phyloP scores from a whole-genome alignment of 1,140 invertebrate genomes.

The Caenorhabditis brenneri region DNA sequence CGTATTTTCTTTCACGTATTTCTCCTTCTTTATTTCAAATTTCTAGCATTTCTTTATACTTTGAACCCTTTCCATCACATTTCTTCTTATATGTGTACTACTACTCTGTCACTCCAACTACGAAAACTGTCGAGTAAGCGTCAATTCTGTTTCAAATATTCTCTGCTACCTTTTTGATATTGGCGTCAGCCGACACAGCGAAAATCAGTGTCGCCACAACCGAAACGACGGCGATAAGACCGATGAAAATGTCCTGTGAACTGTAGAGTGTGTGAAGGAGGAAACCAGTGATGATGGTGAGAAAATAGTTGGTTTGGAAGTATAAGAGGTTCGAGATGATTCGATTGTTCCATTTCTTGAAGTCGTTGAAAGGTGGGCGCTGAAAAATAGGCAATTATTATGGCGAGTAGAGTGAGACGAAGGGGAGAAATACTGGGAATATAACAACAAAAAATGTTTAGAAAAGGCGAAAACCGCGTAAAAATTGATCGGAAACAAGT shows the following conservation, averaged over 20 bases:
- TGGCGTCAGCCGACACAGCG: constrained; percentile 8
- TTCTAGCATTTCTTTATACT: too few species aligned
- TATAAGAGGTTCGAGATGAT: constrained; percentile 53
- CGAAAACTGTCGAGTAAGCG: background rate
- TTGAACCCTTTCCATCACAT: background rate
- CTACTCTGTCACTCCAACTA: background rate
- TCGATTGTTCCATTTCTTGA: constrained; percentile 49
- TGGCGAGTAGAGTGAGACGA: too few species aligned
- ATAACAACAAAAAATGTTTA: too few species aligned
- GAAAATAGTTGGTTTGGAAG: constrained; percentile 54
- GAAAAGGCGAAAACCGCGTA: too few species aligned
- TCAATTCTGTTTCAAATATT: too few species aligned
- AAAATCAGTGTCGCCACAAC: constrained; percentile 24
- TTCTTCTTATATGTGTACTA: background rate
- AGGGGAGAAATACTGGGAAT: too few species aligned
- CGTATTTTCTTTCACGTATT: background rate
- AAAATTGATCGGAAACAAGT: too few species aligned
- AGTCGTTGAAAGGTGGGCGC: constrained; percentile 48
- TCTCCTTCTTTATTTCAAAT: background rate
- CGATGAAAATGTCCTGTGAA: constrained; percentile 40
- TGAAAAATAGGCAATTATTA: constrained; percentile 12
- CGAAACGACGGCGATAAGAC: constrained; percentile 3
- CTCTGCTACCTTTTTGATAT: constrained; percentile 26
- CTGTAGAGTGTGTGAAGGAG: constrained; percentile 32
- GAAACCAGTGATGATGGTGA: constrained; percentile 1